Percentiles rank a stretch among this genome's conserved stretches.
phyloP scores from a whole-genome alignment of 2,797 vertebrate species.

The Pantherophis alleghaniensis region DNA sequence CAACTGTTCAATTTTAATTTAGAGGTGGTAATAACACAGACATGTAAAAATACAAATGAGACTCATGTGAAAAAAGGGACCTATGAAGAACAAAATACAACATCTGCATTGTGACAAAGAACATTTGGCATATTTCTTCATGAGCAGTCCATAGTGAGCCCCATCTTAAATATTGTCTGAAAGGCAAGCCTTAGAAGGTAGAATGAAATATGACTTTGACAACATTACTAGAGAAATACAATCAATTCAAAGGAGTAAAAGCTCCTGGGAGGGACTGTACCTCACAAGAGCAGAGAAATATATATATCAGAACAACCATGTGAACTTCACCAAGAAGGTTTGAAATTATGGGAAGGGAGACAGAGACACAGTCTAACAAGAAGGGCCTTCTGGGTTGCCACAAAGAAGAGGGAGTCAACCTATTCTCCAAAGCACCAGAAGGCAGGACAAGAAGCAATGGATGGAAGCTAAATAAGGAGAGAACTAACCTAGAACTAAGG shows the following conservation, averaged over 20 bases:
- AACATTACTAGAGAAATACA: not conserved
- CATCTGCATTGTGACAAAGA: not conserved
- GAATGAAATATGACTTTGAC: not conserved
- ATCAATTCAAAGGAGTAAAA: not conserved
- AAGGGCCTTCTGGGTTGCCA: not conserved
- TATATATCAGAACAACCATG: not conserved
- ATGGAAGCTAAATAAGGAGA: not conserved
- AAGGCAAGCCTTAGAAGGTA: not conserved
- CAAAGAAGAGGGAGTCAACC: not conserved
- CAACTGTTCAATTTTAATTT: not conserved
- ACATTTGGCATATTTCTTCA: not conserved
- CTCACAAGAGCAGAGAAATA: not conserved
- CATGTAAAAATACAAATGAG: not conserved
- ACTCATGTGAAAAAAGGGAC: not conserved
- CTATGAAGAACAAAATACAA: not conserved
- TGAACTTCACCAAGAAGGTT: not conserved
- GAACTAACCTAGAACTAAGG: not conserved
- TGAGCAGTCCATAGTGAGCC: not conserved
- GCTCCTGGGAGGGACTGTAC: not conserved
- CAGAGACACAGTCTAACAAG: not conserved
- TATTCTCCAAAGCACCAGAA: not conserved
- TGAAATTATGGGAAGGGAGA: not conserved
- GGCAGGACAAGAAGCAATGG: not conserved
- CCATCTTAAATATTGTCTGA: not conserved
- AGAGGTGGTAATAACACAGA: not conserved